These are phyloP conservation scores for Sphenodon punctatus DNA, from an alignment of 2,797 vertebrate genomes.

Conservation along the genomic window DNA sequence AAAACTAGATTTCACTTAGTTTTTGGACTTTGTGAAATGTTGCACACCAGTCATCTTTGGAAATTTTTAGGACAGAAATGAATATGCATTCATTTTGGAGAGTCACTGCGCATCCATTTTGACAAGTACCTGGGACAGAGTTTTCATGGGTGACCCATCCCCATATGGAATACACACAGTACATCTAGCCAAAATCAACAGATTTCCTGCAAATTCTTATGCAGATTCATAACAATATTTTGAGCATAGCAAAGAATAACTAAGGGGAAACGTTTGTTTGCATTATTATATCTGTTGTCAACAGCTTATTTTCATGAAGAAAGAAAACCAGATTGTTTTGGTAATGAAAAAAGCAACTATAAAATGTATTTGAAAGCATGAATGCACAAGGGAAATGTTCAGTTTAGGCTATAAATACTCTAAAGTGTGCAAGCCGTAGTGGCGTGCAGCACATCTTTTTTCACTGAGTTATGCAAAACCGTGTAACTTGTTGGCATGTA, in stretches of 20 bases:
- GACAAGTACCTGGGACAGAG: neutral
- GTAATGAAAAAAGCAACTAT: neutral
- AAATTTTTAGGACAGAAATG: no score
- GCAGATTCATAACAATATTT: neutral
- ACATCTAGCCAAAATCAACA: neutral
- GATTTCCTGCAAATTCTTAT: neutral
- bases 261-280: neutral
- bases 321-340: neutral
- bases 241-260: neutral
- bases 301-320: neutral
- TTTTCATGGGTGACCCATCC: rapidly evolving
- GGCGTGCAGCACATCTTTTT: neutral
- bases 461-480: slow-evolving; percentile 32
- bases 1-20: neutral
- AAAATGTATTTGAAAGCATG: neutral
- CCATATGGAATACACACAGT: neutral
- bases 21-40: neutral
- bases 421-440: slow-evolving; percentile 8
- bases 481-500: slow-evolving; percentile 35
- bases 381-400: neutral
- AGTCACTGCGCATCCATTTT: no score
- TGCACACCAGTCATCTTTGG: neutral
- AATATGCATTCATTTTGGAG: no score
- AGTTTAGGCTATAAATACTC: neutral
- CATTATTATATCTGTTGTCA: neutral